Evolutionary conservation across 2,113 vertebrate genomes (phyloP).

Genomic region (Eleginops maclovinus): DNA sequence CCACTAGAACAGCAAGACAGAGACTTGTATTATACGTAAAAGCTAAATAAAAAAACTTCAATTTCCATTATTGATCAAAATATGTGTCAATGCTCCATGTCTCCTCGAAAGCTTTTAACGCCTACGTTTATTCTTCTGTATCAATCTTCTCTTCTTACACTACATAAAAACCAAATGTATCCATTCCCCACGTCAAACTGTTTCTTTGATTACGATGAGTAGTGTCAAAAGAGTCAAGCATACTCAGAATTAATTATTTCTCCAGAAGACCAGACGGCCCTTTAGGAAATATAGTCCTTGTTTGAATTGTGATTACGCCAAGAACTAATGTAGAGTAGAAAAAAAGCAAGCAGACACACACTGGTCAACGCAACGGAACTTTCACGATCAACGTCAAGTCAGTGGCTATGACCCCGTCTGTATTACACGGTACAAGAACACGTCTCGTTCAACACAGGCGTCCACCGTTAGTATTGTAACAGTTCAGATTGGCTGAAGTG

Average conservation of each 20-base stretch:
- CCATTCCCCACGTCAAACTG: neutral
- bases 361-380: slow-evolving; percentile 24
- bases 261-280: slow-evolving; percentile 1
- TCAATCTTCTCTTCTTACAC: neutral
- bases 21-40: too few relatives aligned
- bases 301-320: neutral
- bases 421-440: slow-evolving; percentile 11
- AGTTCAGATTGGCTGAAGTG: slow-evolving; percentile 17
- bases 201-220: neutral
- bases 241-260: neutral
- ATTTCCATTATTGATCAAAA: too few relatives aligned
- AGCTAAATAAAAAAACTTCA: too few relatives aligned
- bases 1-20: too few relatives aligned
- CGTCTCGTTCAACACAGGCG: neutral
- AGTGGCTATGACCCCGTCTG: slow-evolving; percentile 41
- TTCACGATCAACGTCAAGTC: slow-evolving; percentile 45
- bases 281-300: slow-evolving; percentile 5
- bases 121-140: neutral
- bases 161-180: neutral
- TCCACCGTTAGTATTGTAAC: neutral
- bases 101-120: too few relatives aligned
- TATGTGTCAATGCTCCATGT: too few relatives aligned
- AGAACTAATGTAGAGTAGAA: neutral
- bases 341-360: slow-evolving; percentile 4
- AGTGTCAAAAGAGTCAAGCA: neutral